Evolutionary conservation across 2,113 vertebrate species (phyloP).

Genomic region (Cygnus buccinator): DNA sequence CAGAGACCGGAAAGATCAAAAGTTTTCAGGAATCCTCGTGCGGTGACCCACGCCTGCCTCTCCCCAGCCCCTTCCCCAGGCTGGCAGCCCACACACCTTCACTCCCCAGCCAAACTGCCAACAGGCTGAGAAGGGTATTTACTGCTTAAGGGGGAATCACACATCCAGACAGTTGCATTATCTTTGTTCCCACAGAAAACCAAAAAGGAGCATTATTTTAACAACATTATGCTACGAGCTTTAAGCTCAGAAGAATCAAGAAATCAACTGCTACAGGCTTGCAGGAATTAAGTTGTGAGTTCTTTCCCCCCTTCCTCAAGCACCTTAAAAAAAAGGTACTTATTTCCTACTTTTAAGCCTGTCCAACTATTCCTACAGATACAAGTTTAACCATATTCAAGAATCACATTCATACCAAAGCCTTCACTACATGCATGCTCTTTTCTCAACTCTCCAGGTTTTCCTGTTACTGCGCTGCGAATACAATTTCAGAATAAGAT

Average conservation of each 20-base stretch:
- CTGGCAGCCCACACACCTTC: not conserved
- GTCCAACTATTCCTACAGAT: not conserved
- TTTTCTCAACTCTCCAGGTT: not conserved
- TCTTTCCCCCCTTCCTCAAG: not conserved
- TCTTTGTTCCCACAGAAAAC: not conserved
- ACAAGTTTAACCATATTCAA: not conserved
- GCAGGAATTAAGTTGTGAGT: not conserved
- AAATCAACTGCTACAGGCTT: not conserved
- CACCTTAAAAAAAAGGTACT: not conserved
- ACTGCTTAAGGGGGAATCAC: not conserved
- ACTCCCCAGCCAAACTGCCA: accelerated
- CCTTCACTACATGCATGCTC: not conserved
- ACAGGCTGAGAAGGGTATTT: not conserved
- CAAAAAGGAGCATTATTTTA: not conserved
- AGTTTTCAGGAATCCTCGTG: not conserved
- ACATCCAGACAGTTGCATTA: not conserved
- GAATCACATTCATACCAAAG: not conserved
- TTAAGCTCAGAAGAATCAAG: not conserved
- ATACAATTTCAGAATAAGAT: not conserved
- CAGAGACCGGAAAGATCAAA: not conserved
- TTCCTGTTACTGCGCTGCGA: not conserved
- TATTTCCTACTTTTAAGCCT: not conserved
- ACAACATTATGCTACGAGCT: not conserved
- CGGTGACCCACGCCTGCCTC: accelerated
- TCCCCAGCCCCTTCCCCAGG: accelerated